Evolutionary conservation across 2,113 vertebrate species (phyloP).

Genomic region (Turdus rufiventris): DNA sequence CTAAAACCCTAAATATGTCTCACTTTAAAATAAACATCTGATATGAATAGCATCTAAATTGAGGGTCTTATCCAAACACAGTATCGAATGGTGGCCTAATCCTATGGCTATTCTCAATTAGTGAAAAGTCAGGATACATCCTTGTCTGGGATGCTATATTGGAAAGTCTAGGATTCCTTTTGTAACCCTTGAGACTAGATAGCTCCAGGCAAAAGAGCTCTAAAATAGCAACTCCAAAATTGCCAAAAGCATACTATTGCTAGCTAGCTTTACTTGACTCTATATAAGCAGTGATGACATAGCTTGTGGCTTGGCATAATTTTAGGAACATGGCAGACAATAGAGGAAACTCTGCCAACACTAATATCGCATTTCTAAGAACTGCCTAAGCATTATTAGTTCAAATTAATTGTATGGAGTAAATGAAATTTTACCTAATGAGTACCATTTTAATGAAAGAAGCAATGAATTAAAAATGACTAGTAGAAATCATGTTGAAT

Average conservation of each 20-base stretch:
- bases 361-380: background rate
- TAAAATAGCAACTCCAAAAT: slow-evolving; percentile 37
- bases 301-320: slow-evolving; percentile 16
- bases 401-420: background rate
- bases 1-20: slow-evolving; percentile 23
- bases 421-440: background rate
- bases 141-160: background rate
- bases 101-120: slow-evolving; percentile 28
- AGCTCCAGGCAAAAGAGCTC: slow-evolving; percentile 36
- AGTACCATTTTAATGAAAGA: background rate
- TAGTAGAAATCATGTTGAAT: background rate
- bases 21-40: slow-evolving; percentile 44
- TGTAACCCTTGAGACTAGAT: slow-evolving; percentile 24
- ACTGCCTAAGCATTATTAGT: background rate
- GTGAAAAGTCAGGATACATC: background rate
- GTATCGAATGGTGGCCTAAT: slow-evolving; percentile 48
- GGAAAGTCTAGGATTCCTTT: slow-evolving; percentile 34
- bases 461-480: background rate
- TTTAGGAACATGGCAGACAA: slow-evolving; percentile 20
- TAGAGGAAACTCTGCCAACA: slow-evolving; percentile 7
- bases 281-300: slow-evolving; percentile 5
- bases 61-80: slow-evolving; percentile 32
- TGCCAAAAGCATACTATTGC: background rate
- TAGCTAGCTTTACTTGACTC: slow-evolving; percentile 29
- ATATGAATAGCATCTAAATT: slow-evolving; percentile 28